Conservation (phyloP, 2,113 vertebrate genomes). For the Anarrhichthys ocellatus region DNA sequence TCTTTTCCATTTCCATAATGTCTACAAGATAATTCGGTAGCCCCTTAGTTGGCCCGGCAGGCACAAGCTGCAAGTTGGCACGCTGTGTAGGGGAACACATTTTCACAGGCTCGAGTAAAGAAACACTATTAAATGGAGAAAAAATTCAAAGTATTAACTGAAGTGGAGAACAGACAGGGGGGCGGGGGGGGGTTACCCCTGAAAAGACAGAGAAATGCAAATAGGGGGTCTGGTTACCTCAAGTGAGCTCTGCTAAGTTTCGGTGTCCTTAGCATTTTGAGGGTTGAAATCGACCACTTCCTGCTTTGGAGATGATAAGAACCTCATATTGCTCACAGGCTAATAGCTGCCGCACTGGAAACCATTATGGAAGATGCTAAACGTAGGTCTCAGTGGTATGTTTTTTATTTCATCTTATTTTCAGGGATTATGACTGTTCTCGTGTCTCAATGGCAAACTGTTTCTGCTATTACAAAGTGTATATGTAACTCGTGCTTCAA, state of each 20-base stretch:
- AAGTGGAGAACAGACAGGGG: conserved; percentile 22
- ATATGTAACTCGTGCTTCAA: too few species aligned
- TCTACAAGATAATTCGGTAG: conserved; percentile 22
- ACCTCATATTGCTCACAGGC: not conserved
- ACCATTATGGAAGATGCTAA: not conserved
- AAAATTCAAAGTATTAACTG: conserved; percentile 31
- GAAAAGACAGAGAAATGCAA: conserved; percentile 18
- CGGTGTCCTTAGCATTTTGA: not conserved
- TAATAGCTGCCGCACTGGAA: not conserved
- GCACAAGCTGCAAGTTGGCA: conserved; percentile 44
- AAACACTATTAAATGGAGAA: conserved; percentile 10
- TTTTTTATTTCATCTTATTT: not conserved
- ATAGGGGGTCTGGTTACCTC: conserved; percentile 1
- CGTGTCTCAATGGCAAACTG: not conserved
- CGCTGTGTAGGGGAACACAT: conserved; percentile 28
- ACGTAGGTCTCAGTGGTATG: not conserved
- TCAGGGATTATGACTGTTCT: not conserved
- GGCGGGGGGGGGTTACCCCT: not conserved
- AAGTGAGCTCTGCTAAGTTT: conserved; percentile 4
- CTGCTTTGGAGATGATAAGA: not conserved
- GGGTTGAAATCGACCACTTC: not conserved
- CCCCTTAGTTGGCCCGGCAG: conserved; percentile 21
- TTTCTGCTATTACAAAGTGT: not conserved
- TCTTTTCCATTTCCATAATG: conserved; percentile 9
- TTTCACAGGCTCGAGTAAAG: conserved; percentile 38